phyloP scores from a whole-genome alignment of 2,888 invertebrate species.

The Dicyrtomina minuta region DNA sequence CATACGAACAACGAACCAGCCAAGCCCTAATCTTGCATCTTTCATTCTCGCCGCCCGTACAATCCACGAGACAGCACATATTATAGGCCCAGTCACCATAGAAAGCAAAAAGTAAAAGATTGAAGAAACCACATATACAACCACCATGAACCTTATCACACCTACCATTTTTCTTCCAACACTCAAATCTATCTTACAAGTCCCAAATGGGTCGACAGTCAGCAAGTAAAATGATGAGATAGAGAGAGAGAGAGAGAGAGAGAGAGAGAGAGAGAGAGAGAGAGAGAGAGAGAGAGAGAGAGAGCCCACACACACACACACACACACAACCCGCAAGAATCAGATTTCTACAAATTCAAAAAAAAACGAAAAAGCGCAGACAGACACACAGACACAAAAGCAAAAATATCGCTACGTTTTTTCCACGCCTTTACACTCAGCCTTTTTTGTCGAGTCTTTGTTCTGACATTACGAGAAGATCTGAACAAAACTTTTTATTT shows the following conservation, averaged over 20 bases:
- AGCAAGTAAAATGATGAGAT: neutral
- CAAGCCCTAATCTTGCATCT: constrained; percentile 26
- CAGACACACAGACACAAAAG: too few species aligned
- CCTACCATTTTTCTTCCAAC: constrained; percentile 21
- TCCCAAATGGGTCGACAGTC: constrained; percentile 1
- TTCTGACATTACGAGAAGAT: too few species aligned
- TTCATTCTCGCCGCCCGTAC: constrained; percentile 24
- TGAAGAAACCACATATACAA: constrained; percentile 6
- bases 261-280: constrained; percentile 5
- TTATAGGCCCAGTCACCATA: neutral
- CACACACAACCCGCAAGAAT: too few species aligned
- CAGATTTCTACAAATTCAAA: constrained; percentile 11
- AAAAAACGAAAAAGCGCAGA: neutral
- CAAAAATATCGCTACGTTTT: too few species aligned
- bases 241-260: neutral
- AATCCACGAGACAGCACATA: neutral
- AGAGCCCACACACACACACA: too few species aligned
- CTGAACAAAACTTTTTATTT: too few species aligned
- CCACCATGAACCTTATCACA: constrained; percentile 16
- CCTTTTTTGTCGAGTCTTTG: too few species aligned
- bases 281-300: neutral
- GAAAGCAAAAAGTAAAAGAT: too few species aligned
- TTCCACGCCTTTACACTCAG: too few species aligned
- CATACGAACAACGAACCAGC: constrained; percentile 30
- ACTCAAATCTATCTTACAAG: constrained; percentile 19